Evolutionary conservation across 2,888 invertebrate species (phyloP), one percentile per base, ranked within the genome.

Genomic region (Osmoderma eremita): DNA sequence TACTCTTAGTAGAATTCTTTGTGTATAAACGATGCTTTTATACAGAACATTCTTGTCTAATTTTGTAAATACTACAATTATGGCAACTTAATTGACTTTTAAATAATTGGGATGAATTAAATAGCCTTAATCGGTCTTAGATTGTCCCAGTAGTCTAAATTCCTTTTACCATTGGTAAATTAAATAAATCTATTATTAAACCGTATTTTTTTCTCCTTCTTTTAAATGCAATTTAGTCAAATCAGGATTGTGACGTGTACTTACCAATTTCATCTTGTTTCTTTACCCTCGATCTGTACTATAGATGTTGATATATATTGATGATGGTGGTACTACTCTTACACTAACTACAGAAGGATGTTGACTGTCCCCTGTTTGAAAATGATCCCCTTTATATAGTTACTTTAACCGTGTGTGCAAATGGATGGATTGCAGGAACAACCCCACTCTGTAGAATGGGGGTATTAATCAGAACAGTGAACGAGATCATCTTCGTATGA

Each of bases 401-500:
- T 30, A 30, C 30, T 71, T 72, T 73, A 76, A 75, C 74, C 71
- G 72, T 13, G 74, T 8, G 6, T 72, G 73, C 73, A 75, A 54
- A 72, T 30, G 67, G 69, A 68, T 73, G 64, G 49, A 61, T 61
- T 45, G 49, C 50, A 48, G 48, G 30, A 30, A 30, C 74, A 71
- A 77, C 77, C 78, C 78, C 78, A 76, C 78, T 77, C 75, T 76
- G 58, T 18, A 48, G 39, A 58, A 48, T 70, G 68, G 58, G 15
- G 30, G 69, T 72, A 75, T 74, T 76, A 77, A 77, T 75, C 75
- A 75, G 77, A 78, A 77, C 75, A 77, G 67, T 76, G 45, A 78
- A 77, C 76, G 75, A 77, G 77, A 79, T 77, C 77, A 76, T 76
- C 75, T 76, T 74, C 76, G 74, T 75, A 71, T 70, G 74, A 74